These are phyloP conservation scores for Catharus bicknelli DNA, from an alignment of 2,113 vertebrate genomes.

Conservation along the genomic window DNA sequence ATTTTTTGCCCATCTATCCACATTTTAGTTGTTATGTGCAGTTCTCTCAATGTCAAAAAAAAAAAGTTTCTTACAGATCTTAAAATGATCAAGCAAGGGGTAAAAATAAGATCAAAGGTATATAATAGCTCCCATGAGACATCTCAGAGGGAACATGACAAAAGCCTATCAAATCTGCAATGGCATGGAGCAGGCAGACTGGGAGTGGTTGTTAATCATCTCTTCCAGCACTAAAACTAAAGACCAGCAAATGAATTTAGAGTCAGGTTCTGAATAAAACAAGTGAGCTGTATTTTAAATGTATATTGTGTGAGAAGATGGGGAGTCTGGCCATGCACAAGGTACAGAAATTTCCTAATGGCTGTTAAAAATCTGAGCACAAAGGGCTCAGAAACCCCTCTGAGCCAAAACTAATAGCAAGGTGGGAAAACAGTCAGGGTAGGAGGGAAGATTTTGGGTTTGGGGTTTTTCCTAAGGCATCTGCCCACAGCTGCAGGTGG, in stretches of 20 bases:
- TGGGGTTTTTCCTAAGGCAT: neutral
- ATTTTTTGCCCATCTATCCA: neutral
- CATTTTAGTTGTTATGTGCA: neutral
- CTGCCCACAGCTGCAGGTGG: neutral
- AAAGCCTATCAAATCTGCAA: neutral
- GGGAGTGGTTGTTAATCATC: neutral
- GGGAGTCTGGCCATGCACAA: neutral
- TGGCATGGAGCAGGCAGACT: neutral
- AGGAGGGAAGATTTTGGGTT: neutral
- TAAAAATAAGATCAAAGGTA: neutral
- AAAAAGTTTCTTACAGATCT: neutral
- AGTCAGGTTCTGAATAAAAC: neutral
- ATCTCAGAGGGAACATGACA: neutral
- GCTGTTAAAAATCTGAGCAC: neutral
- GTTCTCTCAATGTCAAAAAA: neutral
- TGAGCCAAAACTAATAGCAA: neutral
- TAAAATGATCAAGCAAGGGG: neutral
- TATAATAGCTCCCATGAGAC: neutral
- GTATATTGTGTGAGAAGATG: neutral
- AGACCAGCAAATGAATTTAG: neutral
- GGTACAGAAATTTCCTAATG: neutral
- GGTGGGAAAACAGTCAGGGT: neutral
- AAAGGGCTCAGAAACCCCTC: neutral
- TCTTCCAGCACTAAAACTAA: neutral
- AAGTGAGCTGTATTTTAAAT: neutral